Conservation (phyloP, 2,797 vertebrate genomes). For the Chloroceryle inda region DNA sequence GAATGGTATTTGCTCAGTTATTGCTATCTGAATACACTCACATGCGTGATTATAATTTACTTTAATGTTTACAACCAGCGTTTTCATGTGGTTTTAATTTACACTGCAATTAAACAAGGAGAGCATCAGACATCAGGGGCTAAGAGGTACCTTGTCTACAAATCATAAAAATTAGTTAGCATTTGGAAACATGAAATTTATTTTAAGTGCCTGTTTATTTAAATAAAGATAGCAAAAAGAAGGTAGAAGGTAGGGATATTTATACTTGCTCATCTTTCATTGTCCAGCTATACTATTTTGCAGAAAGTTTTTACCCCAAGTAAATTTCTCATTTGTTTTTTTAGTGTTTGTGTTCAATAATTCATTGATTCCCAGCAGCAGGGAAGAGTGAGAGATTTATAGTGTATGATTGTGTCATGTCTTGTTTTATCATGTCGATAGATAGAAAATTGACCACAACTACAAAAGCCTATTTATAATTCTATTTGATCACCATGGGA, state of each 20-base stretch:
- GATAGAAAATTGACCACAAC: conserved; percentile 92
- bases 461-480: conserved; percentile 91
- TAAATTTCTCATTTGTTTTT: conserved; percentile 87
- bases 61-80: conserved; percentile 70
- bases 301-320: conserved; percentile 84
- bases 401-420: conserved; percentile 91
- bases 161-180: conserved; percentile 63
- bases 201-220: conserved; percentile 54
- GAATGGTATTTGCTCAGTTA: conserved; percentile 48
- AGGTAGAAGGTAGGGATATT: background rate
- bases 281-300: conserved; percentile 64
- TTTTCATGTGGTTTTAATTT: conserved; percentile 74
- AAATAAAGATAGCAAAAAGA: conserved; percentile 28
- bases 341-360: conserved; percentile 89
- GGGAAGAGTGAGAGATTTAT: conserved; percentile 90
- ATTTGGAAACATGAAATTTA: conserved; percentile 63
- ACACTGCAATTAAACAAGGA: conserved; percentile 66
- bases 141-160: conserved; percentile 67
- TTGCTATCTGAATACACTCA: conserved; percentile 68
- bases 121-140: conserved; percentile 22
- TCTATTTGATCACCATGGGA: conserved; percentile 93
- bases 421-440: conserved; percentile 91
- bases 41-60: conserved; percentile 74
- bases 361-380: conserved; percentile 88
- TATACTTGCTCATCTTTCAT: conserved; percentile 35